Base-by-base conservation (phyloP, 2,888 invertebrate genomes). In the Cerceris ruficornis region DNA sequence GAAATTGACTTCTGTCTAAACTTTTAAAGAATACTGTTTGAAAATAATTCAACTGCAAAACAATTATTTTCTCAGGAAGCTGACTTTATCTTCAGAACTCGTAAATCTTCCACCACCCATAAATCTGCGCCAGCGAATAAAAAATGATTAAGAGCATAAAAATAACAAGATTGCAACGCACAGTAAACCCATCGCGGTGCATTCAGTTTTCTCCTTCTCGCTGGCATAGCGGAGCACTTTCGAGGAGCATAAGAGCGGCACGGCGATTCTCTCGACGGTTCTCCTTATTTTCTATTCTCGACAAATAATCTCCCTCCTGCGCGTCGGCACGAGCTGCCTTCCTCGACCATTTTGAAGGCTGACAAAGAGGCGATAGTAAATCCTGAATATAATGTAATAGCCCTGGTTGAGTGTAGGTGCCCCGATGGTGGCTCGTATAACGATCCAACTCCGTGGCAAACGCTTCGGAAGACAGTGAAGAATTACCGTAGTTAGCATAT, bases 371-470 rank as follows among this genome's bases (percentile, higher is more conserved):
- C 70, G 82, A 84, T 76, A 80, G 77, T 84, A 85, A 84, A 84
- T 86, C 82, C 74, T 73, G 84, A 86, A 86, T 86, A 85, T 85
- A 82, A 86, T 76, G 84, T 83, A 85, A 85, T 80, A 75, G 79
- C 57, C 66, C 61, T 39, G 74, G 49, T 50, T 49, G 70, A 66
- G 62, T 57, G 77, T 73, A 54, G 65, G 60, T 69, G 65, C 68
- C 61, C 69, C 69, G 69, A 65, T 39, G 68, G 46, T 81, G 73
- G 72, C 76, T 70, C 85, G 77, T 76, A 61, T 76, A 84, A 85
- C 85, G 82, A 80, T 72, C 74, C 72, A 14, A 17, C 69, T 73
- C 58, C 77, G 62, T 57, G 70, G 74, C 67, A 68, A 82, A 81
- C 66, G 71, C 69, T 73, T 75, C 61, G 59, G 67, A 76, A 80